Base-by-base conservation (phyloP, 2,888 invertebrate genomes). In the Metalampra italica region DNA sequence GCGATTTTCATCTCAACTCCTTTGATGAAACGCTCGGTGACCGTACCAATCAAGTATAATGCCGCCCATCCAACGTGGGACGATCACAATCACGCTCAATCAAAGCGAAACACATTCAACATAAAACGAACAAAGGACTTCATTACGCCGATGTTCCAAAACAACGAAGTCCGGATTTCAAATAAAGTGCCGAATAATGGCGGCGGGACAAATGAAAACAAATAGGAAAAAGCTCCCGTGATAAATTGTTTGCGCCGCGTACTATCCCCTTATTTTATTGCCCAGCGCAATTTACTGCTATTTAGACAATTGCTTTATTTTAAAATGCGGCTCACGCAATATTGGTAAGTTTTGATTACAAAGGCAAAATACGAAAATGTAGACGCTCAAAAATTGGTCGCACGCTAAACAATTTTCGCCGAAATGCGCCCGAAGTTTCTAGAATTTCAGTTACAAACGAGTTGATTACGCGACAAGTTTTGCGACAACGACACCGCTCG, bases 181-280 rank as follows among this genome's bases (percentile, higher is more conserved):
- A 74, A 76, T 73, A 75, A 79, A 80, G 71, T 76, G 74, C 67
- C 65, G 64, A 72, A 75, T 76, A 79, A 78, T 75, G 75, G 69
- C 68, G 66, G 68, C 63, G 66, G 69, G 59, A 76, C 76, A 78
- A 82, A 82, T 78, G 78, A 72, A 81, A 77, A 82, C 77, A 79
- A 82, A 82, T 77, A 78, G 70, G 66, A 71, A 70, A 71, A 78
- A 75, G 66, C 66, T 56, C 59, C 61, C 52, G 67, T 71, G 71
- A 80, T 71, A 80, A 78, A 80, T 78, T 67, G 64, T 62, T 68
- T 53, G 64, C 64, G 68, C 63, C 68, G 66, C 64, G 59, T 63
- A 65, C 53, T 56, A 60, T 58, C 57, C 68, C 66, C 71, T 70
- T 71, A 61, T 73, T 79, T 81, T 76, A 82, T 70, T 71, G 70